phyloP scores from a whole-genome alignment of 2,113 vertebrate genomes.

The Penelope pileata region DNA sequence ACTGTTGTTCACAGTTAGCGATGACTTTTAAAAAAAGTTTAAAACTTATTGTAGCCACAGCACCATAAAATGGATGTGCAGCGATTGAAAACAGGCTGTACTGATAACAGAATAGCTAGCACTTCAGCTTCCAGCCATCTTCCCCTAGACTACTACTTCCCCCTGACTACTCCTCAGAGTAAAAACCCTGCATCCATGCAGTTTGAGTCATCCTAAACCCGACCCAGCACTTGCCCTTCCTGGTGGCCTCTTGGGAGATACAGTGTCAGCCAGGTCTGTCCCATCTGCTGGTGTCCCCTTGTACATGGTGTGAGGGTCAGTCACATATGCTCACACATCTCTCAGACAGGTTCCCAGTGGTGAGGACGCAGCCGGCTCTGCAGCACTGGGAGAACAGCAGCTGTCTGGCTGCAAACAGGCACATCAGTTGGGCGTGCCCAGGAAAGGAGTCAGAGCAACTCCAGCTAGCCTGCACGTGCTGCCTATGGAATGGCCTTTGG shows the following conservation, averaged over 20 bases:
- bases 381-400: background rate
- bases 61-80: background rate
- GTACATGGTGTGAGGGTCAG: background rate
- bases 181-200: rapidly evolving
- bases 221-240: background rate
- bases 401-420: background rate
- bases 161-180: background rate
- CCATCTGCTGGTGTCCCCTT: too few species aligned
- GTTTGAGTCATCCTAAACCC: background rate
- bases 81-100: background rate
- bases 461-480: background rate
- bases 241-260: background rate
- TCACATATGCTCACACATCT: rapidly evolving
- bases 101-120: background rate
- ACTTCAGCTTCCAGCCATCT: background rate
- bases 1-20: background rate
- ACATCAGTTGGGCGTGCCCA: background rate
- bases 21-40: background rate
- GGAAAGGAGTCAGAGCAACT: background rate
- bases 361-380: background rate
- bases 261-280: background rate
- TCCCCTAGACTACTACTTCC: too few species aligned
- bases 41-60: background rate
- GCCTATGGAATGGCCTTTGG: background rate
- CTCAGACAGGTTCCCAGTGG: background rate